phyloP scores from a whole-genome alignment of 2,113 vertebrate genomes.

The Antennarius striatus region DNA sequence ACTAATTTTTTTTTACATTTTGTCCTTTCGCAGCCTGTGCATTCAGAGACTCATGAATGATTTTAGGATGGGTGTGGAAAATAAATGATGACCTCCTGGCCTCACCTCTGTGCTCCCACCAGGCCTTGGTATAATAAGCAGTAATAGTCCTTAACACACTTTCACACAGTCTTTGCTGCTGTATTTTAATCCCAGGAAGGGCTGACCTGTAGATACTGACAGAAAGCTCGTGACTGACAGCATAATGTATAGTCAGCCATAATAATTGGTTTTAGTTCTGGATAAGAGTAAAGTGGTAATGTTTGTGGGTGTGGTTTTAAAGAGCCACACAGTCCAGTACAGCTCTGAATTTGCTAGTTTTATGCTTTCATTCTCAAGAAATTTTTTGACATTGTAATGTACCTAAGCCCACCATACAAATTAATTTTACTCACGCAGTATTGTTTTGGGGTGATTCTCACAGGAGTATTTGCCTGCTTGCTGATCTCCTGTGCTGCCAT shows the following conservation, averaged over 20 bases:
- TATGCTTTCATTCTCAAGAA: constrained; percentile 15
- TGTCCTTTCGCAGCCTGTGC: constrained; percentile 23
- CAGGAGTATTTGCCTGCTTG: constrained; percentile 32
- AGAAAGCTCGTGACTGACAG: constrained; percentile 71
- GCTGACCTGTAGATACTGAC: constrained; percentile 67
- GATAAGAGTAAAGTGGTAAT: constrained; percentile 43
- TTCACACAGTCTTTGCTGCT: constrained; percentile 50
- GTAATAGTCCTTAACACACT: constrained; percentile 57
- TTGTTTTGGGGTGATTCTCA: constrained; percentile 47
- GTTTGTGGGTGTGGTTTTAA: constrained; percentile 35
- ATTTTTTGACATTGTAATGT: constrained; percentile 42
- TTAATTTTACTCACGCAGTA: constrained; percentile 56
- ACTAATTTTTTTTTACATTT: constrained; percentile 27
- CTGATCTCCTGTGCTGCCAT: constrained; percentile 22
- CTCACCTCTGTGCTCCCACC: constrained; percentile 49
- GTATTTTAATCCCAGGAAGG: constrained; percentile 55
- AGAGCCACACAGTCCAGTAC: not conserved
- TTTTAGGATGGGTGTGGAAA: constrained; percentile 54
- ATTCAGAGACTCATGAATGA: constrained; percentile 56
- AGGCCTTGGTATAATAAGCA: constrained; percentile 70
- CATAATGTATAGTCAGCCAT: constrained; percentile 66
- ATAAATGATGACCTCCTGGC: constrained; percentile 64
- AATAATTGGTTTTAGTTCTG: constrained; percentile 66
- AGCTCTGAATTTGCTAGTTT: constrained; percentile 29
- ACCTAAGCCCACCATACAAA: constrained; percentile 49